phyloP scores from a whole-genome alignment of 2,888 invertebrate species.

The Tricholauxania praeusta region DNA sequence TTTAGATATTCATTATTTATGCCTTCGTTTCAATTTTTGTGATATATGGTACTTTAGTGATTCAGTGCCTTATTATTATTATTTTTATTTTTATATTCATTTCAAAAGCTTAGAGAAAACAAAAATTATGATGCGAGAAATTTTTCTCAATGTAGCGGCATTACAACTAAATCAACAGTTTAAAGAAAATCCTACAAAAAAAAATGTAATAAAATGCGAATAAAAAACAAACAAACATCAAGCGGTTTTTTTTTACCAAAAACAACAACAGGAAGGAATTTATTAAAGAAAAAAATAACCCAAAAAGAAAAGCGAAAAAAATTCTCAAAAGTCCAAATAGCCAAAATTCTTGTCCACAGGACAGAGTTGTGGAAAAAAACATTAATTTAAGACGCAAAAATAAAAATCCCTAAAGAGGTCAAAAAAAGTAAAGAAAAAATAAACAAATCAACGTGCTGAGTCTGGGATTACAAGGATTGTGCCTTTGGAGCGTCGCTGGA shows the following conservation, averaged over 20 bases:
- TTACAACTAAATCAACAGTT: neutral
- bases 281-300: neutral
- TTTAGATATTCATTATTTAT: no score
- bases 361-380: neutral
- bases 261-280: neutral
- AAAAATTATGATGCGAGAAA: neutral
- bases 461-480: slow-evolving; percentile 3
- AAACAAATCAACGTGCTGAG: neutral
- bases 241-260: no score
- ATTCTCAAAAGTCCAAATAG: neutral
- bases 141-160: no score
- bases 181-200: neutral
- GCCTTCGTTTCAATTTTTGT: no score
- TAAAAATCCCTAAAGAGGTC: neutral
- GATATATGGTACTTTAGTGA: no score
- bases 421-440: neutral
- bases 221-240: neutral
- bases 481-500: neutral
- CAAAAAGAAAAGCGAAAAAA: neutral
- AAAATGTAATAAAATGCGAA: neutral
- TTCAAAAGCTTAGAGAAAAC: neutral
- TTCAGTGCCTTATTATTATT: neutral
- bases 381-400: neutral
- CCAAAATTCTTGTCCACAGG: neutral
- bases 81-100: no score